Evolutionary conservation across 1,140 invertebrate species (phyloP), one percentile per base, ranked within the genome.

Genomic region (Laodelphax striatellus): DNA sequence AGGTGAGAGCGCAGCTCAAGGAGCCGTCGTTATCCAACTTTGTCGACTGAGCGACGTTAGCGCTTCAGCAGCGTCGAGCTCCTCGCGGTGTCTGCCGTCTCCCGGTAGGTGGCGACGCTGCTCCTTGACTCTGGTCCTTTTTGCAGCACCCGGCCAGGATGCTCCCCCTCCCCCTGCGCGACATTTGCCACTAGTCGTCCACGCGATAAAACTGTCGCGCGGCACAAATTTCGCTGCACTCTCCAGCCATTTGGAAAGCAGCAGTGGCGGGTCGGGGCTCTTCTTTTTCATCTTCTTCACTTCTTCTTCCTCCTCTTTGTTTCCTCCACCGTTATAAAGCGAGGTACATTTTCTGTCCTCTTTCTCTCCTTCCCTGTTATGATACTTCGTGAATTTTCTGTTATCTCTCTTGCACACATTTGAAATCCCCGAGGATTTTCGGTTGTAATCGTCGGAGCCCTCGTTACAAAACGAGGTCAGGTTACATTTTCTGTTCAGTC

Each of bases 41-140:
- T 50, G 46, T 19, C 46, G 19, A 79, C 80, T 55, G 22, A 83
- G 67, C 21, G 74, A 73, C 5, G 81, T 83, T 9, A 85, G 70
- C 0, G 84, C 82, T 60, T 85, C 82, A 1, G 84, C 84, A 1
- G 84, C 84, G 68, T 85, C 83, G 2, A 86, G 73, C 68, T 86
- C 84, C 66, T 85, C 82, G 63, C 80, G 77, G 42, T 80, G 58
- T 22, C 61, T 53, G 9, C 19, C 55, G 34, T 22, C 38, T 46
- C 21, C 17, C 42, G 10, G 28, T 17, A 8, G 17, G 14, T 38
- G 17, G 2, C 22, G 21, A 52, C 54, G 24, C 22, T 17, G 31
- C 22, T 34, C 41, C 34, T 50, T 28, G 34, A 10, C 5, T 58
- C 10, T 52, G 22, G 21, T 42, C 21, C 52, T 63, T 50, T 17